Evolutionary conservation across 2,113 vertebrate genomes (phyloP).

Genomic region (Columba livia): DNA sequence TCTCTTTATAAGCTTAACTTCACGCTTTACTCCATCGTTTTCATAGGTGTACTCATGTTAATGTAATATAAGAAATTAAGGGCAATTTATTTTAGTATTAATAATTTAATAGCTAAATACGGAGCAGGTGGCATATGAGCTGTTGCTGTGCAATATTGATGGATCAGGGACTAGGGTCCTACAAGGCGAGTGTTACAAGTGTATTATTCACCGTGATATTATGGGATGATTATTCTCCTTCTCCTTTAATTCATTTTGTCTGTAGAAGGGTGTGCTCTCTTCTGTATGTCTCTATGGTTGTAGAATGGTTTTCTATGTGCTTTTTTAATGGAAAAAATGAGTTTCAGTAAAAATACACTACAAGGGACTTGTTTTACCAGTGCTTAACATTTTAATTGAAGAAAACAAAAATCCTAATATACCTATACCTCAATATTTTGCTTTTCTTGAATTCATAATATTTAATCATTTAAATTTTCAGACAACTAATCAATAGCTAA

Average conservation of each 20-base stretch:
- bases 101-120: not conserved
- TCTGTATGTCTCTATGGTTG: not conserved
- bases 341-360: not conserved
- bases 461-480: not conserved
- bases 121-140: not conserved
- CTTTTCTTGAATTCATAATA: not conserved
- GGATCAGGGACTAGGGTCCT: not conserved
- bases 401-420: not conserved
- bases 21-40: not conserved
- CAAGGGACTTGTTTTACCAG: not conserved
- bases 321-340: not conserved
- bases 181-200: too few species aligned
- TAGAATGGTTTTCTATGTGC: not conserved
- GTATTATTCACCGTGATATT: too few species aligned
- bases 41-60: too few species aligned
- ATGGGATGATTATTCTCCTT: not conserved
- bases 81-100: not conserved
- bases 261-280: not conserved
- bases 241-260: not conserved
- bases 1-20: not conserved
- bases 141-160: not conserved
- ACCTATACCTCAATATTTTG: not conserved
- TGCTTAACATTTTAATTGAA: not conserved
- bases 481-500: not conserved
- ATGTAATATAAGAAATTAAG: not conserved